Conservation (phyloP, 2,113 vertebrate species). For the Clarias batrachus region DNA sequence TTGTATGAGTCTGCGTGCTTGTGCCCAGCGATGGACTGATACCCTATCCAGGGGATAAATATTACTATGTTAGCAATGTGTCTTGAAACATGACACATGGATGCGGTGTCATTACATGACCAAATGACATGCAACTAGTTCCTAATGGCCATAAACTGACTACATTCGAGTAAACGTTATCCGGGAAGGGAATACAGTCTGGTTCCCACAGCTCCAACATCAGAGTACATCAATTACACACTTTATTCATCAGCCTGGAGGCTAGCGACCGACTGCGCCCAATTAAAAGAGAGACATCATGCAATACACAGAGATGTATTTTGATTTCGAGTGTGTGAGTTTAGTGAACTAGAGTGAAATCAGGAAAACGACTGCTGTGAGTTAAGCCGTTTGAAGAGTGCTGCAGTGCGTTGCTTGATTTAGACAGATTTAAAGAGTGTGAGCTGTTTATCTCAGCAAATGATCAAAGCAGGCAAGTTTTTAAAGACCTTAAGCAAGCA, state of each 20-base stretch:
- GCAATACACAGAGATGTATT: background rate
- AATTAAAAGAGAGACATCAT: conserved; percentile 3
- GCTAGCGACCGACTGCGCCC: background rate
- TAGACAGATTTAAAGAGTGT: background rate
- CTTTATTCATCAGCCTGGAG: background rate
- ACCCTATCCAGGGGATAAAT: background rate
- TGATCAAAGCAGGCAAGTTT: conserved; percentile 11
- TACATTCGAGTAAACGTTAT: background rate
- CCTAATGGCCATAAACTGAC: background rate
- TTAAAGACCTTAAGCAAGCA: conserved; percentile 8
- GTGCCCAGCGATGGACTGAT: no score
- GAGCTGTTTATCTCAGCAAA: conserved; percentile 6
- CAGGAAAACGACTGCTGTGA: background rate
- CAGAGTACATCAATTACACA: background rate
- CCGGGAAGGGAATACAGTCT: background rate
- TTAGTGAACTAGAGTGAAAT: background rate
- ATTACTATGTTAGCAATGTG: background rate
- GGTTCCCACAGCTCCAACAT: background rate
- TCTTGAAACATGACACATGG: background rate
- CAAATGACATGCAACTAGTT: background rate
- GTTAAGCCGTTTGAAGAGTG: background rate
- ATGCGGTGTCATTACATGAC: background rate
- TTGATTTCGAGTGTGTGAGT: background rate
- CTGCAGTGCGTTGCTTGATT: background rate
- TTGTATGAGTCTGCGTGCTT: no score